A percentile compares a stretch with the other conserved stretches of the same genome.
Evolutionary conservation across 1,140 invertebrate species (phyloP).

Genomic region (roundworm (Caenorhabditis elegans)): DNA sequence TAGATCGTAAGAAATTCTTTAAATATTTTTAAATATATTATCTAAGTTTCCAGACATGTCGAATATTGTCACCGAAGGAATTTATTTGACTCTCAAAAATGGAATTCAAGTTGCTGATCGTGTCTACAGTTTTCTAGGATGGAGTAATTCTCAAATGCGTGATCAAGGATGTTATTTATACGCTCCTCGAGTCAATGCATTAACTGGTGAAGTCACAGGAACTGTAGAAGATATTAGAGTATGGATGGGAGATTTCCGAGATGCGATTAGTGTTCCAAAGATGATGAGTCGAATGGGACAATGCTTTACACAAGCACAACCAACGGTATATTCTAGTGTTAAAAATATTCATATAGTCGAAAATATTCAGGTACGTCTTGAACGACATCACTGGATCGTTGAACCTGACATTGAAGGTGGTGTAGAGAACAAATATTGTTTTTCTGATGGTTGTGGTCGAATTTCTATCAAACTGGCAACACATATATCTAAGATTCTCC

Average conservation of each 20-base stretch:
- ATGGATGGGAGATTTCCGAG: conserved; percentile 61
- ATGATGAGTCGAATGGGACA: conserved; percentile 65
- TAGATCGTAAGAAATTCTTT: not conserved
- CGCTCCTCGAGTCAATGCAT: conserved; percentile 42
- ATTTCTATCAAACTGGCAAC: conserved; percentile 39
- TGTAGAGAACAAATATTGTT: conserved; percentile 23
- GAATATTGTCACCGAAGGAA: conserved; percentile 45
- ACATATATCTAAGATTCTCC: conserved; percentile 17
- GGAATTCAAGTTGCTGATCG: conserved; percentile 54
- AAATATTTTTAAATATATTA: not conserved
- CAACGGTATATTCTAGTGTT: not conserved
- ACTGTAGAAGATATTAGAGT: conserved; percentile 53
- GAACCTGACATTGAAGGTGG: conserved; percentile 42
- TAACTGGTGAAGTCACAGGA: conserved; percentile 5
- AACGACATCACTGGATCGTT: conserved; percentile 21
- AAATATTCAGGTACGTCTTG: conserved; percentile 36
- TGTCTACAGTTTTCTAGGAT: conserved; percentile 60
- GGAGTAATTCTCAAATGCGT: conserved; percentile 62
- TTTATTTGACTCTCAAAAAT: conserved; percentile 38
- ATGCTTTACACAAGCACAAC: conserved; percentile 60
- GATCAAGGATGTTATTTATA: conserved; percentile 65
- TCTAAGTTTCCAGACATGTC: conserved; percentile 33
- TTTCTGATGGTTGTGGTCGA: conserved; percentile 51
- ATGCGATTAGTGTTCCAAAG: conserved; percentile 59
- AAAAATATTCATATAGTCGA: conserved; percentile 9